Evolutionary conservation across 2,113 vertebrate species (phyloP), one percentile per base, ranked within the genome.

Genomic region (Chaenogobius annularis): DNA sequence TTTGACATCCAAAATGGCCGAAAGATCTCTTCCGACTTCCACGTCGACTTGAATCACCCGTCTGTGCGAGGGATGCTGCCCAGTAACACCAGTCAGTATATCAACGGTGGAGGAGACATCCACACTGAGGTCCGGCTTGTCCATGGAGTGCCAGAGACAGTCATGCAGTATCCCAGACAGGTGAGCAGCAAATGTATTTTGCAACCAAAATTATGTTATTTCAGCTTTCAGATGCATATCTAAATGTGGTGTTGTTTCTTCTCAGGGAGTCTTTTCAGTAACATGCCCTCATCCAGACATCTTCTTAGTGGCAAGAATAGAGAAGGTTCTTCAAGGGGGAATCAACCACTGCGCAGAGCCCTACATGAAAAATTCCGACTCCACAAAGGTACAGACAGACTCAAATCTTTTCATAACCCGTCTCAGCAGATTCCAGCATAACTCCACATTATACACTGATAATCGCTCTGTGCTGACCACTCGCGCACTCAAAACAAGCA

Each of bases 1-100:
- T 99, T 99, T 55, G 97, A 99, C 82, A 95, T 96, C 82, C 97
- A 97, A 86, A 93, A 93, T 74, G 95, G 95, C 82, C 91, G 93
- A 23, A 99, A 99, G 92, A 98, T 99, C 89, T 98, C 98, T 3
- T 95, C 97, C 0, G 98, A 99, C 88, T 99, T 99, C 90, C 96
- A 97, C 0, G 95, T 99, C 66, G 98, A 99, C 84, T 89, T 99
- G 74, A 99, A 99, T 82, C 96, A 99, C 0, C 74, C 91, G 14
- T 96, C 96, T 1, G 97, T 99, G 54, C 92, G 96, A 71, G 94
- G 93, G 55, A 95, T 99, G 96, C 70, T 98, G 72, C 68, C 91
- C 59, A 86, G 8, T 68, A 62, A 82, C 3, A 86, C 90, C 65
- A 89, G 91, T 0, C 92, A 93, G 46, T 90, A 94, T 83, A 87